Base-by-base conservation (phyloP, 2,797 vertebrate species). In the Alectoris magna region DNA sequence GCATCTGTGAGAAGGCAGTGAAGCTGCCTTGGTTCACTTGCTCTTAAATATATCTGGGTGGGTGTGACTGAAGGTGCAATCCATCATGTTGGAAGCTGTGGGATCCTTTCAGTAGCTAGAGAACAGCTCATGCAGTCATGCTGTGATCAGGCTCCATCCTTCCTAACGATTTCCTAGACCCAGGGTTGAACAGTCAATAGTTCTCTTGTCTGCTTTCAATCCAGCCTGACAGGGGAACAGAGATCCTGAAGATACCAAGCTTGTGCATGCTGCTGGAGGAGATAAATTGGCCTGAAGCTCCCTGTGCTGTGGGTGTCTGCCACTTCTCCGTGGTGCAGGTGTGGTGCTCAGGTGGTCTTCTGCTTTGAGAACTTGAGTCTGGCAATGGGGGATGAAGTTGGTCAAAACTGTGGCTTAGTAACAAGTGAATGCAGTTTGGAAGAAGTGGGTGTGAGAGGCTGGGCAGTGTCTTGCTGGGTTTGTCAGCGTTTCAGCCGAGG, bases 351-450 rank as follows among this genome's bases (percentile, higher is more conserved):
- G 13, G 24, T 80, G 79, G n/a, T 21, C 23, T 38, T 29, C 43
- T 56, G 63, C 26, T 18, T 0, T 2, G 3, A 9, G 14, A 38
- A 38, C 5, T 16, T 31, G 27, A 22, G 14, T 46, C 44, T 7
- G 21, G 9, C 48, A 18, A 1, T 22, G 44, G 13, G 23, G 29
- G 43, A 7, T 41, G 22, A 4, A 26, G 9, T 48, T 38, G 18
- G n/a, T 68, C 9, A 0, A 22, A 82, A 11, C 1, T 0, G 3
- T 31, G 8, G 0, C 43, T 14, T 19, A 0, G 4, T 24, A 19
- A 31, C 23, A 72, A 66, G 6, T n/a, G 21, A 51, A 41, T 6
- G 7, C 19, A 22, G 7, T 11, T 53, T 43, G 72, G 38, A n/a
- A 66, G 81, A 34, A 70, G 62, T 3, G 13, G 51, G 51, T 49